These are phyloP conservation scores for Halictus rubicundus DNA, from an alignment of 1,140 invertebrate genomes.

Conservation along the genomic window DNA sequence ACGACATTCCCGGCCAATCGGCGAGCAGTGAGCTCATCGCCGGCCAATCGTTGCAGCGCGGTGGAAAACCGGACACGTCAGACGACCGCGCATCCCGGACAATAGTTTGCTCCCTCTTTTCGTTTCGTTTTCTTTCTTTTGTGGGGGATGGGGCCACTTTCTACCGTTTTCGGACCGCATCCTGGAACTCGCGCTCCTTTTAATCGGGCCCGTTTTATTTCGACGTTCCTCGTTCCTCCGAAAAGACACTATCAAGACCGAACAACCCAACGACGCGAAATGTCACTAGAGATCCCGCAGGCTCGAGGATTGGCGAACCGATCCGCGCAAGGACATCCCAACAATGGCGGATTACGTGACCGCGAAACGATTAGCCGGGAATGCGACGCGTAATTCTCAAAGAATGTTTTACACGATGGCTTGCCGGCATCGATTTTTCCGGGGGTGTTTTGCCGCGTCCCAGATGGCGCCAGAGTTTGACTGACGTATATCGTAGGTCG, in stretches of 20 bases:
- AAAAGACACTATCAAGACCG: neutral
- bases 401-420: neutral
- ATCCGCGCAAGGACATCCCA: neutral
- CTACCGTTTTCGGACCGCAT: neutral
- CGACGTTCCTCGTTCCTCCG: too few species aligned
- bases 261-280: neutral
- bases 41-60: conserved; percentile 32
- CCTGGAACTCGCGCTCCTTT: neutral
- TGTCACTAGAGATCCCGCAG: neutral
- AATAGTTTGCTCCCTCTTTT: neutral
- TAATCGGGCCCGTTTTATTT: neutral
- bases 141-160: too few species aligned
- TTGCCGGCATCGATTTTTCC: neutral
- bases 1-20: conserved; percentile 22
- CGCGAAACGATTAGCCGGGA: conserved; percentile 8
- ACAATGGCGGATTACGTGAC: neutral
- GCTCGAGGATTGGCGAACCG: neutral
- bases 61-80: neutral
- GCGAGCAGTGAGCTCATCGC: neutral
- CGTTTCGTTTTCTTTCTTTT: neutral
- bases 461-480: conserved; percentile 46
- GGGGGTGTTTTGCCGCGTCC: neutral
- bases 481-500: too few species aligned
- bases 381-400: neutral
- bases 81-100: too few species aligned